Base-by-base conservation (phyloP, 2,888 invertebrate species). In the Pelosia muscerda region DNA sequence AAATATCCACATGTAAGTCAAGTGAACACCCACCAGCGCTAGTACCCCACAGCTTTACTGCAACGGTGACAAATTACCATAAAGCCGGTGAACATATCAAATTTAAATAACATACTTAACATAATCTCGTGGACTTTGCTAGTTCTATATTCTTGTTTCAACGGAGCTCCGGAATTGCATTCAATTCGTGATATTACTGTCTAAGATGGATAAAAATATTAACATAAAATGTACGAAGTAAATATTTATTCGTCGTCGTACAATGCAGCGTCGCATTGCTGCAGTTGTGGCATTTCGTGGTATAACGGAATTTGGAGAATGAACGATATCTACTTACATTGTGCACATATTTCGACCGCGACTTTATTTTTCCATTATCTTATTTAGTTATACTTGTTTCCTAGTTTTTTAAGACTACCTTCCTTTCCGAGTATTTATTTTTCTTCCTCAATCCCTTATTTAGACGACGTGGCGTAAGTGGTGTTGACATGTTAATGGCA, bases 41-140 rank as follows among this genome's bases (percentile, higher is more conserved):
- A 57, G n/a, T 31, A 49, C 26, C 23, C 26, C 1, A 15, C 15
- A 38, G 23, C 19, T 77, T 71, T 74, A 71, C 76, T 72, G 70
- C 74, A 73, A 75, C 63, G 69, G 28, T 69, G 34, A 71, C 72
- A 72, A 53, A 82, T 85, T 82, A 80, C 56, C 77, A 81, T 81
- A 79, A 81, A 79, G 78, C 42, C 59, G 71, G 75, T 64, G 74
- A 66, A 74, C 74, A 76, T 81, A 79, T 84, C 71, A 79, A 82
- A 85, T 85, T 84, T 82, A 81, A 84, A 85, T 84, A 81, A 81
- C 76, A 74, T 77, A 69, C 72, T 86, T 84, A 77, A 63, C 85
- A 82, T 85, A 85, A 84, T 82, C 81, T 78, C 25, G 63, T 73
- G 75, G 73, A 71, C 64, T 10, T 38, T 28, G 54, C 13, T 49